A percentile compares a stretch with the other conserved stretches of the same genome.
Conservation (phyloP, 2,797 vertebrate species). For the Peromyscus nudipes region DNA sequence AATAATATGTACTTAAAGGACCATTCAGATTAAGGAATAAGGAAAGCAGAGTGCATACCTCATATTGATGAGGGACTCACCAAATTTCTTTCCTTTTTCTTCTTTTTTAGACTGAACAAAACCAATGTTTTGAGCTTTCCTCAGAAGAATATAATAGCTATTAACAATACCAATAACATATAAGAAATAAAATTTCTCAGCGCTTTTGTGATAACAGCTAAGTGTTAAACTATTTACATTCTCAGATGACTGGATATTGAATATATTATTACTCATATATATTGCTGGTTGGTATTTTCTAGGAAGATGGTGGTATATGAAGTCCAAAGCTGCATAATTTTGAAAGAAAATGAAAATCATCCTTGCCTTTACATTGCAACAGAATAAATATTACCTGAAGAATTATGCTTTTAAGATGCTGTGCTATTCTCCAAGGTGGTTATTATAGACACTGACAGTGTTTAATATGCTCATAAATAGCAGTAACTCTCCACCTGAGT, state of each 20-base stretch:
- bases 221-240: conserved; percentile 38
- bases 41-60: not conserved
- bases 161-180: conserved; percentile 51
- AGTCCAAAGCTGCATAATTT: conserved; percentile 62
- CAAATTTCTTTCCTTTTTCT: not conserved
- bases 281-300: conserved; percentile 53
- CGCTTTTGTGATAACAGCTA: not conserved
- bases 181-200: conserved; percentile 41
- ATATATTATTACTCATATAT: not conserved
- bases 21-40: not conserved
- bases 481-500: conserved; percentile 71
- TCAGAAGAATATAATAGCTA: conserved; percentile 41
- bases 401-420: conserved; percentile 76
- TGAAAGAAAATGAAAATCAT: conserved; percentile 84
- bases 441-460: conserved; percentile 64
- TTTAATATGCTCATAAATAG: conserved; percentile 72
- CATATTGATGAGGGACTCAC: not conserved
- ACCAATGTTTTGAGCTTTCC: not conserved
- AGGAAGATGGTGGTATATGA: conserved; percentile 1
- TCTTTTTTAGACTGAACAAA: not conserved
- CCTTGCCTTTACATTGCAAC: conserved; percentile 80
- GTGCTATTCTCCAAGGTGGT: conserved; percentile 78
- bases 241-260: conserved; percentile 56
- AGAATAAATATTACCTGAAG: conserved; percentile 80
- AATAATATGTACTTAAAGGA: not conserved